Evolutionary conservation across 2,888 invertebrate genomes (phyloP), one percentile per base, ranked within the genome.

Genomic region (Drosophila vallismaia): DNA sequence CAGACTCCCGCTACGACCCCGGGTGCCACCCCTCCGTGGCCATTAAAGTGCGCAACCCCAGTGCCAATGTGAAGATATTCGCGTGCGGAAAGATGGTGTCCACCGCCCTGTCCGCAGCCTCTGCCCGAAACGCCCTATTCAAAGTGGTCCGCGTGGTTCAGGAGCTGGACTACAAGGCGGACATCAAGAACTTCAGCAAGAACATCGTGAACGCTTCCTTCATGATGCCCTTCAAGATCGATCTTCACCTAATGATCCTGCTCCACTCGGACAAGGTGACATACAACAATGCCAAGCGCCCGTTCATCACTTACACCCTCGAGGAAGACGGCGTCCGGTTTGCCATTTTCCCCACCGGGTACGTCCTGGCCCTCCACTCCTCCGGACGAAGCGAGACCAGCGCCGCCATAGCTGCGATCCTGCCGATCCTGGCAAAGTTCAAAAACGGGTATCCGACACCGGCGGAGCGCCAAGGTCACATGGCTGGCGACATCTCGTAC

Each of bases 151-250:
- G 58, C 1, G 56, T 74, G 24, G 49, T 87, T 12, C 70, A 79
- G 44, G 67, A 74, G 6, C 19, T 81, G 14, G 85, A 72, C 42
- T 78, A 79, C 36, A 75, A 78, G 26, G 24, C 68, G n/a, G 67
- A 76, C 0, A 45, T 81, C 4, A 56, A 57, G 1, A n/a, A 29
- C 5, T 75, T 71, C 2, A 63, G 42, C 6, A 77, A 63, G 60
- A 86, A 74, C 24, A 62, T 67, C 7, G 79, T 83, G 1, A 63
- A 75, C 26, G 82, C 82, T 40, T 76, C 82, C 0, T 85, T 83
- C 5, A 74, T 68, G 10, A 53, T 83, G 59, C 82, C 82, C n/a
- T 83, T 83, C 28, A 81, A 76, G 33, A 36, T 83, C 4, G 71
- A 83, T 44, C 40, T 83, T 40, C 51, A 70, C 1, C 29, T 69